phyloP scores from a whole-genome alignment of 1,140 invertebrate genomes.

The Caenorhabditis briggsae region DNA sequence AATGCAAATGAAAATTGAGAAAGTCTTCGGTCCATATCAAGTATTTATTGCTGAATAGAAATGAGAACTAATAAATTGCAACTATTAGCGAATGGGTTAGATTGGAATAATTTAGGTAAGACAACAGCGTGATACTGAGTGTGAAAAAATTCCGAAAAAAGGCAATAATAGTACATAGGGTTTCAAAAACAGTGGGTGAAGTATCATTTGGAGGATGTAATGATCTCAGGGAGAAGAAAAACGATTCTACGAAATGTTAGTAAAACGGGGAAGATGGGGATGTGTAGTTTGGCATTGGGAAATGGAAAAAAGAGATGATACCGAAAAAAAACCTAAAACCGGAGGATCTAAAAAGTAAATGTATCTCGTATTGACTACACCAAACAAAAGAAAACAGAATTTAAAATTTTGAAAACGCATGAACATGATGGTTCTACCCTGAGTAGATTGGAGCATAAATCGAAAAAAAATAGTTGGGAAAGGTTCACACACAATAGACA shows the following conservation, averaged over 20 bases:
- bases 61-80: not conserved
- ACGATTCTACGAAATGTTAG: not conserved
- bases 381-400: not conserved
- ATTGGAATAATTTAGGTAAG: not conserved
- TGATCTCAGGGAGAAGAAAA: not conserved
- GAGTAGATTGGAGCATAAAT: not conserved
- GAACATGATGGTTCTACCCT: not conserved
- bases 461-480: not conserved
- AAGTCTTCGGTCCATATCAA: not conserved
- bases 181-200: not conserved
- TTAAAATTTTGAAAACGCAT: not conserved
- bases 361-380: not conserved
- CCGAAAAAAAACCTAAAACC: not conserved
- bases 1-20: too few species aligned
- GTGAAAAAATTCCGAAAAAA: not conserved
- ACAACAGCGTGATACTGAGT: not conserved
- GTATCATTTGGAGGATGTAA: not conserved
- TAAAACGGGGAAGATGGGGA: not conserved
- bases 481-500: not conserved
- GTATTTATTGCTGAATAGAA: not conserved
- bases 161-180: constrained; percentile 26
- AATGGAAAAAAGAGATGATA: not conserved
- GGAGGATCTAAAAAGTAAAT: constrained; percentile 18
- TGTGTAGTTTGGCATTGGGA: not conserved
- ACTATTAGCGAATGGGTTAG: constrained; percentile 11